Base-by-base conservation (phyloP, 2,888 invertebrate species). In the Branchipolynoe longqiensis region DNA sequence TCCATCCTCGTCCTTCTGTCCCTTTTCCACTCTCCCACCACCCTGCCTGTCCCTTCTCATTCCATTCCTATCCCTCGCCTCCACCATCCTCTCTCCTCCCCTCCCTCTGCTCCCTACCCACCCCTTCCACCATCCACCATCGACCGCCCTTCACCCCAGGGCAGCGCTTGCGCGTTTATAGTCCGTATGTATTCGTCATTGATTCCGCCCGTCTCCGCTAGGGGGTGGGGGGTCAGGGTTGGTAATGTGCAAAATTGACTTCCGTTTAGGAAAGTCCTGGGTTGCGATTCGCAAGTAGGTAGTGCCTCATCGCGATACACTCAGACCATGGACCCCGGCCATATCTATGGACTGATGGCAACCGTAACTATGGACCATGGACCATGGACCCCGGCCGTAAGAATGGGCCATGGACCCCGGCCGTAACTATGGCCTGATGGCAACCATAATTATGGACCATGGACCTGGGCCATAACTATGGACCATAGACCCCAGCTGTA, bases 171-270 rank as follows among this genome's bases (percentile, higher is more conserved):
- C 4, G 22, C 69, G 38, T 69, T 69, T 69, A 69, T 69, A 33
- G 69, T 38, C 69, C 38, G 69, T 69, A 69, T 69, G 69, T 69
- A 69, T 69, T 69, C 69, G 18, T 38, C 69, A 69, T 69, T 69
- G 69, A 69, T 69, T 69, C 69, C 25, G 28, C 62, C 69, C 36
- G 22, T 18, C 12, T 22, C 69, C 36, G 36, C 36, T 33, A 36
- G 18, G 22, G 69, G 69, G 33, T 38, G 38, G 6, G 36, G 69
- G 69, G 69, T 69, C 69, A 25, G 6, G 36, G 69, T 38, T 69
- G 69, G 38, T 69, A 36, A 69, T 69, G 69, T 69, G 69, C 69
- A 36, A 69, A 33, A 69, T 69, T 69, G 69, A 69, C 69, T 69
- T 69, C 38, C 69, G 69, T 69, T 69, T 69, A 69, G 69, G 69